Conservation (phyloP, 2,113 vertebrate species). For the Numida meleagris region DNA sequence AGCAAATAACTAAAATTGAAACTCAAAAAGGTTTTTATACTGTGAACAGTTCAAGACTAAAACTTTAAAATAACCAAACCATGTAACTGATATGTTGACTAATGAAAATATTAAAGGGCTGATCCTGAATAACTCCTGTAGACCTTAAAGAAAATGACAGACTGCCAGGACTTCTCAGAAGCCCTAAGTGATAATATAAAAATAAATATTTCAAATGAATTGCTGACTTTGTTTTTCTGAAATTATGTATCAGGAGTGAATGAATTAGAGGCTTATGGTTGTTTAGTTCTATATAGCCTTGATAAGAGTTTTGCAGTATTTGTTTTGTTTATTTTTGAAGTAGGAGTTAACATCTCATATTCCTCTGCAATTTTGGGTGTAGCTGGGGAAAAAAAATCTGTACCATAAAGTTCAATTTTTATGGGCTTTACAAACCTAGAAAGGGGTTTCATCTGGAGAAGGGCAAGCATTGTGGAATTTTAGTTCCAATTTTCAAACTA, state of each 20-base stretch:
- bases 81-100: neutral
- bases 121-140: neutral
- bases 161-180: neutral
- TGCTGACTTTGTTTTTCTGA: neutral
- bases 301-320: neutral
- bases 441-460: neutral
- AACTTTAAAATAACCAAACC: neutral
- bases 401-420: neutral
- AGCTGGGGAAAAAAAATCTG: neutral
- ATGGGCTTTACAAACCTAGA: neutral
- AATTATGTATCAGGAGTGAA: neutral
- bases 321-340: neutral
- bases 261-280: neutral
- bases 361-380: neutral
- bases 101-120: neutral
- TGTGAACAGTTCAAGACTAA: neutral
- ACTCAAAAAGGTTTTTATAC: neutral
- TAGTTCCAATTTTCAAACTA: neutral
- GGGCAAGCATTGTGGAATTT: neutral
- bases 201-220: neutral
- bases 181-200: neutral
- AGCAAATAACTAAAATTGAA: neutral
- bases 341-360: neutral
- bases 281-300: neutral
- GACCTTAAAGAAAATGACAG: neutral